Conservation (phyloP, 2,113 vertebrate genomes). For the Cottus gobio region DNA sequence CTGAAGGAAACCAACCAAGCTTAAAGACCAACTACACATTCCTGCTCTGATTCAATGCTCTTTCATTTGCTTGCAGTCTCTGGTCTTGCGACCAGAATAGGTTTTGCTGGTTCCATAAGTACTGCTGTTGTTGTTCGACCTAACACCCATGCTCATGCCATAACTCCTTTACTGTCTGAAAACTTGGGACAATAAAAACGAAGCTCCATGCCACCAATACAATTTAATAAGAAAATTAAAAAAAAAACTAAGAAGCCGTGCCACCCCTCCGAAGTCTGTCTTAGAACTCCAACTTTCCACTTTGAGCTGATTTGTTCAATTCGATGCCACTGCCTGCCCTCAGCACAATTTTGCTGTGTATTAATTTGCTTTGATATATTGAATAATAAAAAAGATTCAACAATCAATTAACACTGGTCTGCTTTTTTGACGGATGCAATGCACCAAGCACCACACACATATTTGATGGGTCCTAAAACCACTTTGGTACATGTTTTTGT, state of each 20-base stretch:
- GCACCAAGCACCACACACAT: background rate
- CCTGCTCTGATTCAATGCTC: slow-evolving; percentile 59
- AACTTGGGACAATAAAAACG: slow-evolving; percentile 69
- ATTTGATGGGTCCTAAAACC: background rate
- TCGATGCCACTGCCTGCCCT: slow-evolving; percentile 71
- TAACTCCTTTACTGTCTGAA: slow-evolving; percentile 82
- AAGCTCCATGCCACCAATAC: slow-evolving; percentile 44
- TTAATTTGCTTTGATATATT: slow-evolving; percentile 77
- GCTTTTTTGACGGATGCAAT: background rate
- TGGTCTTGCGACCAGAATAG: slow-evolving; percentile 59
- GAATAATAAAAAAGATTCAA: slow-evolving; percentile 72
- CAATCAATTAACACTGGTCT: slow-evolving; percentile 25
- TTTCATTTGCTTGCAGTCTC: slow-evolving; percentile 67
- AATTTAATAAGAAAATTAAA: slow-evolving; percentile 24
- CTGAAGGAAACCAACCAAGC: slow-evolving; percentile 30
- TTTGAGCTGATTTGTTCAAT: slow-evolving; percentile 74
- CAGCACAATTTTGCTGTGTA: slow-evolving; percentile 82
- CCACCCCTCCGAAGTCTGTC: slow-evolving; percentile 63
- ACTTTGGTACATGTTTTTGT: background rate
- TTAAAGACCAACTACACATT: slow-evolving; percentile 58
- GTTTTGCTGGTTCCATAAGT: slow-evolving; percentile 59
- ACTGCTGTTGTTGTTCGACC: slow-evolving; percentile 62
- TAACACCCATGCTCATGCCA: slow-evolving; percentile 48
- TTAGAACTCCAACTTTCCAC: slow-evolving; percentile 51
- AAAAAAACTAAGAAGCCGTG: slow-evolving; percentile 50